A percentile compares a stretch with the other conserved stretches of the same genome.
Evolutionary conservation across 2,113 vertebrate species (phyloP).

Genomic region (Phodopus roborovskii): DNA sequence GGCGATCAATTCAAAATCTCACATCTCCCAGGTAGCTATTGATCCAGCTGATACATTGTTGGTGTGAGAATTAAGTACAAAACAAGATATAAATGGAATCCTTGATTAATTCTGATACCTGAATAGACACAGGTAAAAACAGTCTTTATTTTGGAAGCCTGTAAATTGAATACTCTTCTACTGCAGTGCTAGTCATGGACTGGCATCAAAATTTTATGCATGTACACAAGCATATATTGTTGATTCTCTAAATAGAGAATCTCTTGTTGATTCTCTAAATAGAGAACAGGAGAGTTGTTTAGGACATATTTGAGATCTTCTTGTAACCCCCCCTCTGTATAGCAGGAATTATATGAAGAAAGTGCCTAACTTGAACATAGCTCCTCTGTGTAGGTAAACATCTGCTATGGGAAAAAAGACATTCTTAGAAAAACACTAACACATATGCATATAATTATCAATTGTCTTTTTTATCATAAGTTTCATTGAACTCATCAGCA

Average conservation of each 20-base stretch:
- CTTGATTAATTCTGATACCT: conserved; percentile 24
- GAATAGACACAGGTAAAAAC: not conserved
- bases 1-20: not conserved
- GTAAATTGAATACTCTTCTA: not conserved
- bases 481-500: conserved; percentile 52
- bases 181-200: not conserved
- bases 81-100: not conserved
- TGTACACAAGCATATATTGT: not conserved
- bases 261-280: not conserved
- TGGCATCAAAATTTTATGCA: not conserved
- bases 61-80: not conserved
- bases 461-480: conserved; percentile 9
- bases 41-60: not conserved
- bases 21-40: conserved; percentile 7
- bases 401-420: not conserved
- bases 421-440: conserved; percentile 53
- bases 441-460: conserved; percentile 44
- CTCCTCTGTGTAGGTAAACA: not conserved
- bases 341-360: not conserved
- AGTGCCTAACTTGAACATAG: not conserved
- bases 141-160: conserved; percentile 36
- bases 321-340: not conserved
- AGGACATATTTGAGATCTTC: not conserved
- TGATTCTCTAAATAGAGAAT: not conserved
- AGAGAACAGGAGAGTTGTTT: not conserved